Percentiles rank a stretch among this genome's conserved stretches.
These are phyloP conservation scores for Penaeus chinensis DNA, from an alignment of 1,140 invertebrate genomes.

Conservation along the genomic window DNA sequence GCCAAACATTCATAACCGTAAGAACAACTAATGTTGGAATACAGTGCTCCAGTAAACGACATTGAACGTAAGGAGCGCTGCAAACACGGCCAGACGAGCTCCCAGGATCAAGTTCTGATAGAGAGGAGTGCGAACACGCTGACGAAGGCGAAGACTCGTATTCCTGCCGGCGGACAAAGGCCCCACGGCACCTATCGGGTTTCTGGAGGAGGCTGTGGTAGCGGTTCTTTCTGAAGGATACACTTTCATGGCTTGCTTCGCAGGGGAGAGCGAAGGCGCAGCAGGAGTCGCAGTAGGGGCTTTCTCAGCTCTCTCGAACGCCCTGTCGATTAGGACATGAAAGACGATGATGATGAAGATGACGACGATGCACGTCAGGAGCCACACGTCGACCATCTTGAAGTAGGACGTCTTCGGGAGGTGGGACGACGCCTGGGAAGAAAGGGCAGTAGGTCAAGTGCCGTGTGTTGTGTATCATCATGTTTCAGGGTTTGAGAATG, in stretches of 20 bases:
- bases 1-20: too few species aligned
- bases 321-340: slow-evolving; percentile 40
- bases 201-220: background rate
- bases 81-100: slow-evolving; percentile 15
- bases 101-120: slow-evolving; percentile 12
- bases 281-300: background rate
- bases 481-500: too few species aligned
- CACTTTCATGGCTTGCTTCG: too few species aligned
- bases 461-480: too few species aligned
- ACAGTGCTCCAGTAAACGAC: slow-evolving; percentile 30
- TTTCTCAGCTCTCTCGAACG: slow-evolving; percentile 1
- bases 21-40: background rate
- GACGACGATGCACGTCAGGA: slow-evolving; percentile 48
- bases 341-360: slow-evolving; percentile 60
- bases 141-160: background rate
- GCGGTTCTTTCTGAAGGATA: background rate
- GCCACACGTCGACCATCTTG: slow-evolving; percentile 46
- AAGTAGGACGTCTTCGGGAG: slow-evolving; percentile 58
- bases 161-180: slow-evolving; percentile 7
- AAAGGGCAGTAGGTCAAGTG: background rate
- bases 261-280: background rate
- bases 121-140: too few species aligned
- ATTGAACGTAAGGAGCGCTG: slow-evolving; percentile 4
- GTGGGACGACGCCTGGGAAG: slow-evolving; percentile 21
- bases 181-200: background rate